These are phyloP conservation scores for Oostethus manadensis DNA, from an alignment of 2,113 vertebrate genomes.

Conservation along the genomic window DNA sequence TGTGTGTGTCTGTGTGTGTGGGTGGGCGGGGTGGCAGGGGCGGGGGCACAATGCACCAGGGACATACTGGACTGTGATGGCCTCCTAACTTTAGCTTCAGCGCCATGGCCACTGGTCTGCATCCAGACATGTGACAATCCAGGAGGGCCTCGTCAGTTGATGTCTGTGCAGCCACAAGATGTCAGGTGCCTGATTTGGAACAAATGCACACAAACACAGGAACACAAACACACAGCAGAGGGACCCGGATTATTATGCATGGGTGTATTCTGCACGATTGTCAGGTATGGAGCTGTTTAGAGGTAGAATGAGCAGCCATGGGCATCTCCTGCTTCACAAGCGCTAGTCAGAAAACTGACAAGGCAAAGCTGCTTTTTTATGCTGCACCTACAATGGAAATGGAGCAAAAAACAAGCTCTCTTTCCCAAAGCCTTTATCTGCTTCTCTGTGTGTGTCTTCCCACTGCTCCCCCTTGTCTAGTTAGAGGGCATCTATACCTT, in stretches of 20 bases:
- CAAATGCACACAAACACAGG: conserved; percentile 71
- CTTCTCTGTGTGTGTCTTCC: conserved; percentile 9
- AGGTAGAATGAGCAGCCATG: conserved; percentile 62
- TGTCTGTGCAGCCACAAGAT: conserved; percentile 52
- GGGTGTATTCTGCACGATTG: conserved; percentile 26
- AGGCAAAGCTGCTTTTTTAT: conserved; percentile 63
- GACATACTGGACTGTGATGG: conserved; percentile 47
- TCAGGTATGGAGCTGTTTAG: conserved; percentile 58
- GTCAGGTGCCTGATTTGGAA: conserved; percentile 68
- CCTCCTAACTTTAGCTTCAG: conserved; percentile 42
- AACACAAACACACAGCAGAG: conserved; percentile 59
- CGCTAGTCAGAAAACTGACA: conserved; percentile 73
- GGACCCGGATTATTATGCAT: conserved; percentile 27
- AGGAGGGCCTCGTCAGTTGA: conserved; percentile 47
- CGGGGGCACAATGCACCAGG: conserved; percentile 45
- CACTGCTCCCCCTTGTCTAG: conserved; percentile 55
- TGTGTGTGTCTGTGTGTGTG: conserved; percentile 11
- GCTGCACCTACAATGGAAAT: conserved; percentile 59
- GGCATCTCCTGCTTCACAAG: conserved; percentile 64
- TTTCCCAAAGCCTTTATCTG: conserved; percentile 17
- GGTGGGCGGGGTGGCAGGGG: conserved; percentile 1
- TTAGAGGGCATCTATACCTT: conserved; percentile 55
- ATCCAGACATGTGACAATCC: conserved; percentile 71
- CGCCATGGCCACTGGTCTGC: conserved; percentile 59
- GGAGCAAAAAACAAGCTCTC: conserved; percentile 43